These are phyloP conservation scores for Naja naja DNA, from an alignment of 2,113 vertebrate species.

Conservation along the genomic window DNA sequence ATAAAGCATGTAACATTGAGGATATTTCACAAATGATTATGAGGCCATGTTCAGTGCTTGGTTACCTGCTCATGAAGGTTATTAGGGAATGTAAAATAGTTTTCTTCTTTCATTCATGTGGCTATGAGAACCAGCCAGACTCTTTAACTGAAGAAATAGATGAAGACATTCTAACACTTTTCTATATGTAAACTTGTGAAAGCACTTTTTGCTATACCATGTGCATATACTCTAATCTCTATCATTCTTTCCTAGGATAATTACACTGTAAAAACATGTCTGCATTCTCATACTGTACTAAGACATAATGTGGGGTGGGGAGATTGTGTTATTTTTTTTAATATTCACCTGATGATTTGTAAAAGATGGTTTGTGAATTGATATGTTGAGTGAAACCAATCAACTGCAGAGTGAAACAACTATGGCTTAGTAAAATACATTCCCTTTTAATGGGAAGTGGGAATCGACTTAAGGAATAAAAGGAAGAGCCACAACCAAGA, in stretches of 20 bases:
- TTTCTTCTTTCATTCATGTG: neutral
- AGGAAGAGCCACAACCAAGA: neutral
- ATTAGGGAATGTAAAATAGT: neutral
- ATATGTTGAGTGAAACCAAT: neutral
- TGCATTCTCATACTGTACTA: neutral
- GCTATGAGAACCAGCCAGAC: neutral
- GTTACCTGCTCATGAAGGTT: neutral
- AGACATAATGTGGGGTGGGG: neutral
- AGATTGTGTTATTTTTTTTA: neutral
- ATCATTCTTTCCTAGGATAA: neutral
- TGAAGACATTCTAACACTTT: neutral
- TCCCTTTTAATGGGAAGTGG: neutral
- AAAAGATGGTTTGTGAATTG: neutral
- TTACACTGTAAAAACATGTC: neutral
- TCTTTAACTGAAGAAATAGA: neutral
- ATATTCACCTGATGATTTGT: neutral
- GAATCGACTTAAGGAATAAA: neutral
- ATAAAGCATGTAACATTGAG: neutral
- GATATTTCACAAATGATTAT: neutral
- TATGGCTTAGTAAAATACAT: neutral
- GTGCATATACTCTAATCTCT: neutral
- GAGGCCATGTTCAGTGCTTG: neutral
- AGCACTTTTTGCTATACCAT: neutral
- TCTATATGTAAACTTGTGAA: neutral
- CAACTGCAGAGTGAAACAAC: neutral